phyloP scores from a whole-genome alignment of 2,888 invertebrate species.

The Hirtodrosophila alboralis region DNA sequence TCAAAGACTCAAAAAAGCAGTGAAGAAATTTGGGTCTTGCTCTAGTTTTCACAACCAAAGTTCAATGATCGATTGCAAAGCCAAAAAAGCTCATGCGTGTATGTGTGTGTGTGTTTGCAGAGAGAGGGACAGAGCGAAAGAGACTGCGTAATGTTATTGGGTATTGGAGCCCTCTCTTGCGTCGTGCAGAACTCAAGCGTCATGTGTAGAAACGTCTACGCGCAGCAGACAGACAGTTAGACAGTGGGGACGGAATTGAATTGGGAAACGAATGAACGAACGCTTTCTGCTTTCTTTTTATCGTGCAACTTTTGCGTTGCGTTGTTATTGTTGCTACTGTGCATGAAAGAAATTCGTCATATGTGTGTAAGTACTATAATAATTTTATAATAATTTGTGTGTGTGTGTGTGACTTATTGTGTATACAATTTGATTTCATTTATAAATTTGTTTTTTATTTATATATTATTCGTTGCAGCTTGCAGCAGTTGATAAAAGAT shows the following conservation, averaged over 20 bases:
- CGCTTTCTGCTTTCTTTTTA: conserved; percentile 75
- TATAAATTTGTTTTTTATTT: conserved; percentile 53
- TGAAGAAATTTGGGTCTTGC: conserved; percentile 81
- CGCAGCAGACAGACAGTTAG: conserved; percentile 25
- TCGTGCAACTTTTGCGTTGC: conserved; percentile 64
- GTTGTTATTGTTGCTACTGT: conserved; percentile 41
- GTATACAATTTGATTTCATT: conserved; percentile 56
- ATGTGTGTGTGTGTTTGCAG: conserved; percentile 9
- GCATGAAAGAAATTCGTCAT: conserved; percentile 59
- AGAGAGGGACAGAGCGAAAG: conserved; percentile 8
- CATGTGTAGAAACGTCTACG: conserved; percentile 69
- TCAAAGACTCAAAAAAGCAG: conserved; percentile 50
- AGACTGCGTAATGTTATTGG: conserved; percentile 26
- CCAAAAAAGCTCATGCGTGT: conserved; percentile 51
- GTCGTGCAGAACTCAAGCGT: conserved; percentile 71
- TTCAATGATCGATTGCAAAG: conserved; percentile 80
- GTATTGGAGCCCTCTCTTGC: conserved; percentile 59
- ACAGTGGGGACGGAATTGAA: conserved; percentile 11
- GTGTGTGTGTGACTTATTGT: too few species aligned
- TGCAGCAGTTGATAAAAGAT: too few species aligned
- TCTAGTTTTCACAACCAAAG: conserved; percentile 81
- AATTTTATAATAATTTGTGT: conserved; percentile 19
- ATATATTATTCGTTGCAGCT: neutral
- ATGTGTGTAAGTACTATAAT: conserved; percentile 14
- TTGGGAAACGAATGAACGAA: conserved; percentile 22